Evolutionary conservation across 2,797 vertebrate species (phyloP), one percentile per base, ranked within the genome.

Genomic region (Spinus pinus): DNA sequence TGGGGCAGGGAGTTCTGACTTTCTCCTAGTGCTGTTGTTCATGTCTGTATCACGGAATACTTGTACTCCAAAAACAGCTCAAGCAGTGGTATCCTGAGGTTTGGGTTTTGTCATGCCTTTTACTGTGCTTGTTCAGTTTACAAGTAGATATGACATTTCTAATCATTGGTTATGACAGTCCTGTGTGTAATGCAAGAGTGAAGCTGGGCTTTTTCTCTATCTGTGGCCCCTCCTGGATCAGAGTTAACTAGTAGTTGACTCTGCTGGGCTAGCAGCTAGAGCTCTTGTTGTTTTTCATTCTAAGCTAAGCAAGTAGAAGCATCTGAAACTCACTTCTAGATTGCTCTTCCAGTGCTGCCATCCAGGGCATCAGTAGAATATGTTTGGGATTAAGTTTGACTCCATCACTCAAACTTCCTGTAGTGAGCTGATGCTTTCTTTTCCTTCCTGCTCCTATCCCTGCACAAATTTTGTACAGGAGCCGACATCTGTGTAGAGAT

Each of bases 381-480:
- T 78, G n/a, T 95, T 33, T 82, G 92, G 93, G 78, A 92, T 58
- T 75, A 73, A 89, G 89, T 96, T 88, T 96, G 87, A 73, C 42
- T 86, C 66, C 66, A 44, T 86, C 87, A 67, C 66, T 94, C 92
- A 91, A 89, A 94, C 85, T 92, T 95, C 81, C 88, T 93, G 58
- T 97, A 95, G 96, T 73, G 71, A 86, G 80, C 71, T 57, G 53
- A 86, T 79, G 86, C 88, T 95, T 93, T 93, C 78, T 78, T 71
- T 81, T 64, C 91, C 88, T 77, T 84, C 81, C 85, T 90, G 83
- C 84, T 94, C 84, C 85, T 77, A 87, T 86, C 74, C 91, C 91
- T 86, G 92, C 90, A 95, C 85, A 88, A 79, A 41, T 89, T 73
- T 65, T 93, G 49, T 80, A 94, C 35, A 90, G 88, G 80, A 90